phyloP scores from a whole-genome alignment of 1,140 invertebrate genomes.

The Thaumetopoea pityocampa region DNA sequence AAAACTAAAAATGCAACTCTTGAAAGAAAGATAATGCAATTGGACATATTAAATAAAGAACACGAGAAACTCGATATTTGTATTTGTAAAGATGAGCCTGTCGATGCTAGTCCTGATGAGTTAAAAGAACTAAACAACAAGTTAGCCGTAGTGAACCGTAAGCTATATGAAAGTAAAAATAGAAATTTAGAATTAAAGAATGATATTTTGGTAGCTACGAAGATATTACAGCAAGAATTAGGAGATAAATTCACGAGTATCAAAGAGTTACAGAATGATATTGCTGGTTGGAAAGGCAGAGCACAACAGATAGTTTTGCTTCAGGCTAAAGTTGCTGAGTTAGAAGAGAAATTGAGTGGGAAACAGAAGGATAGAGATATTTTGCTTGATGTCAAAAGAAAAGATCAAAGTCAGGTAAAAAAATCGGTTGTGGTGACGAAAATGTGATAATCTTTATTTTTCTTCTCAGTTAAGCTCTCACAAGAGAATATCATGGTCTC shows the following conservation, averaged over 20 bases:
- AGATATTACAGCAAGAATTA: slow-evolving; percentile 80
- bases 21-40: slow-evolving; percentile 65
- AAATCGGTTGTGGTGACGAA: background rate
- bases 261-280: slow-evolving; percentile 65
- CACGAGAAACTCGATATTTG: slow-evolving; percentile 50
- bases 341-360: slow-evolving; percentile 77
- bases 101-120: slow-evolving; percentile 55
- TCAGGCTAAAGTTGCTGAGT: slow-evolving; percentile 79
- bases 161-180: slow-evolving; percentile 82
- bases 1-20: slow-evolving; percentile 71
- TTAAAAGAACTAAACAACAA: slow-evolving; percentile 79
- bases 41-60: slow-evolving; percentile 50
- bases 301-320: slow-evolving; percentile 82
- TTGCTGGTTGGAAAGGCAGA: slow-evolving; percentile 81
- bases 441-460: too few relatives aligned
- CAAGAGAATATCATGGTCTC: too few relatives aligned
- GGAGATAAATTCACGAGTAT: slow-evolving; percentile 78
- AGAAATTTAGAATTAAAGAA: slow-evolving; percentile 79
- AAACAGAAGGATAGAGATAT: slow-evolving; percentile 43
- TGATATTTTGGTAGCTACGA: slow-evolving; percentile 79
- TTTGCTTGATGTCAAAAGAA: slow-evolving; percentile 42
- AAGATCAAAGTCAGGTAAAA: slow-evolving; percentile 51
- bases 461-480: too few relatives aligned
- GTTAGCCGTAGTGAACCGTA: slow-evolving; percentile 76
- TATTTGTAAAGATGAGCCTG: slow-evolving; percentile 47